Base-by-base conservation (phyloP, 2,113 vertebrate genomes). In the Cololabis saira region DNA sequence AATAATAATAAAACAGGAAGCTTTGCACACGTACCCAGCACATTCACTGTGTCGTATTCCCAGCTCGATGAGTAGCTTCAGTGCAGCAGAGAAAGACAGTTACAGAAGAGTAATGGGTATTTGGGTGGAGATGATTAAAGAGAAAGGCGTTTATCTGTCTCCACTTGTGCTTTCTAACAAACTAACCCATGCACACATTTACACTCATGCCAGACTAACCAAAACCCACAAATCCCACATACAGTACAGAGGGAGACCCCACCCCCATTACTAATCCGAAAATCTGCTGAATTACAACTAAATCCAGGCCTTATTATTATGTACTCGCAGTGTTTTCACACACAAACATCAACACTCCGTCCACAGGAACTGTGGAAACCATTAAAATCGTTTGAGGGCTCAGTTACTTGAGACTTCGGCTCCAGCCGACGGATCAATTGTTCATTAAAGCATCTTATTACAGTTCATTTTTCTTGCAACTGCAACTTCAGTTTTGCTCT, bases 221-320 rank as follows among this genome's bases (percentile, higher is more conserved):
- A 52, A 83, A 53, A 71, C 41, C 61, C 51, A 50, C 53, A 78
- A 83, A 85, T 84, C 81, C 77, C 49, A 44, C 68, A 71, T n/a
- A 27, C n/a, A n/a, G n/a, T n/a, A n/a, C 47, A 65, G 52, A 52
- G 74, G 63, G 42, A 82, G 62, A 58, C 63, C 48, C 52, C 24
- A 74, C 75, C 73, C 62, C 72, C 60, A 74, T 37, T 16, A 2
- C 55, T 59, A 51, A 80, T 74, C 67, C 60, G 60, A 75, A 80
- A 79, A 76, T 68, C 71, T 66, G 43, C 9, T 22, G 80, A 87
- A 89, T 86, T 87, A 85, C 60, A 59, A 54, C 76, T 50, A 85
- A 90, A 87, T 79, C 76, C 74, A 80, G 75, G 74, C 75, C 73
- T 45, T 78, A 47, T 47, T n/a, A n/a, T n/a, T 51, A 40, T 76